Evolutionary conservation across 2,113 vertebrate genomes (phyloP), one percentile per base, ranked within the genome.

Genomic region (Elaphurus davidianus): DNA sequence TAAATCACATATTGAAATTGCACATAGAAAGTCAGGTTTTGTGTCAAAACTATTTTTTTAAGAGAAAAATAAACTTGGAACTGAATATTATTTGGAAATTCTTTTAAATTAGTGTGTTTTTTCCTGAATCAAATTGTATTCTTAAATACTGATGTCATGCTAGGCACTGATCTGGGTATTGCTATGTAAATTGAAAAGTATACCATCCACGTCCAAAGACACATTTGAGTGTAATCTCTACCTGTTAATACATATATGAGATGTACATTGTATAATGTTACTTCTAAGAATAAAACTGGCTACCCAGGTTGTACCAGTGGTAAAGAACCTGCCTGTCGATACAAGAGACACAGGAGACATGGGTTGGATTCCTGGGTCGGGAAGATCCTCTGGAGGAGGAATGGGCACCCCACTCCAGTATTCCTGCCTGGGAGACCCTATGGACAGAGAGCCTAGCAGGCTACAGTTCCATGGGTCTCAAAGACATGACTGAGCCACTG

Each of bases 11-110:
- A 64, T 36, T 45, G n/a, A 82, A 81, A 36, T 67, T 54, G 0
- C 54, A 57, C 7, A 13, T 23, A 55, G 12, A 84, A 60, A 93
- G 8, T 10, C 57, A 64, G 6, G 9, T 76, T 87, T 64, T 28
- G 1, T 60, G 0, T 59, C 78, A 79, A 83, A 90, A 36, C 59
- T 52, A 54, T n/a, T 82, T 85, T 85, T 94, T 88, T 21, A 79
- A n/a, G 36, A 88, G 50, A 79, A 59, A 90, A 95, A 95, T 88
- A 21, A 83, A 95, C 9, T 47, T 67, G 4, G 1, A 83, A 84
- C 16, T 50, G 81, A 19, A 27, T 54, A 87, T 3, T 25, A 64
- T 25, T 76, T 85, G 30, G 64, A 82, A 78, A 57, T 67, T 3
- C 30, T 79, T 54, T 81, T 81, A 60, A 90, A 36, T 76, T 36